Percentiles rank a stretch among this genome's conserved stretches.
phyloP scores from a whole-genome alignment of 2,797 vertebrate genomes.

The Florisuga fusca region DNA sequence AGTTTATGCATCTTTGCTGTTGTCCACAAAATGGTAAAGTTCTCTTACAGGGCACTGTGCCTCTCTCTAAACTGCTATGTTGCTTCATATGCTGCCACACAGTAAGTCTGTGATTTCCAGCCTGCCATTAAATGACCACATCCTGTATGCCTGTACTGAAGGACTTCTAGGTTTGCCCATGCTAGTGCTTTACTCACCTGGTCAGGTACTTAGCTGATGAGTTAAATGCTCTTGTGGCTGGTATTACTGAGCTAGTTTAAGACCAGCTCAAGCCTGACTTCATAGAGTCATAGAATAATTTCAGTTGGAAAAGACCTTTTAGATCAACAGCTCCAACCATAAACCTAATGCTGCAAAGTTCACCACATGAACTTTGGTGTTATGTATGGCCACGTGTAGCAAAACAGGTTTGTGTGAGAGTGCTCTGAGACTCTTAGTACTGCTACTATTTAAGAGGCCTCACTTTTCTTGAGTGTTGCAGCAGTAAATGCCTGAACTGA shows the following conservation, averaged over 20 bases:
- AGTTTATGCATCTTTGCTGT: background rate
- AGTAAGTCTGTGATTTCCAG: background rate
- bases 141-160: background rate
- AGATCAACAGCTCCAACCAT: background rate
- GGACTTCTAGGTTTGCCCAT: background rate
- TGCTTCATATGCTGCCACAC: background rate
- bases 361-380: background rate
- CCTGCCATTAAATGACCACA: background rate
- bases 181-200: background rate
- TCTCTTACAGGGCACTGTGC: rapidly evolving
- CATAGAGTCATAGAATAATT: background rate
- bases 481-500: background rate
- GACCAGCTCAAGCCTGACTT: background rate
- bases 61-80: background rate
- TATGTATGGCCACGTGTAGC: background rate
- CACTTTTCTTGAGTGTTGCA: background rate
- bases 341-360: background rate
- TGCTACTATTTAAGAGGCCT: background rate
- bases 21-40: background rate
- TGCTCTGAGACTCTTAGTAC: background rate
- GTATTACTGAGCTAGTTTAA: background rate
- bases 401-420: background rate
- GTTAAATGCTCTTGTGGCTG: background rate
- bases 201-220: background rate
- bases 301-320: background rate